Conservation (phyloP, 2,797 vertebrate genomes). For the Pampus argenteus region DNA sequence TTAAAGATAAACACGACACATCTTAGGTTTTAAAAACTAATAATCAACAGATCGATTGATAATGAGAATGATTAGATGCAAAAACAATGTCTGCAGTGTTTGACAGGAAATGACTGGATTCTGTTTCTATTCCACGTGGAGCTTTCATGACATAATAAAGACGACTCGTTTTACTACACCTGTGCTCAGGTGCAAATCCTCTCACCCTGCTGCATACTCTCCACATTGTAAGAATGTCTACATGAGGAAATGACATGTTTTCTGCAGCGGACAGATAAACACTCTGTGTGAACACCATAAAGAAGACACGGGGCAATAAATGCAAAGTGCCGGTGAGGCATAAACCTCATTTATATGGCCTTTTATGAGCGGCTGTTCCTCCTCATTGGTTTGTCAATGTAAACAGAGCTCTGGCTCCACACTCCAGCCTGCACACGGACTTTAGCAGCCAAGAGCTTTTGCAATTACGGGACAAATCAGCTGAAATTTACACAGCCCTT, state of each 20-base stretch:
- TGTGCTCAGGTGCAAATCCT: too few relatives aligned
- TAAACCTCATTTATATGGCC: conserved; percentile 38
- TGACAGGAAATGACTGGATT: background rate
- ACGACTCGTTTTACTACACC: too few relatives aligned
- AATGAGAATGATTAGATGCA: too few relatives aligned
- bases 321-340: conserved; percentile 14
- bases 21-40: too few relatives aligned
- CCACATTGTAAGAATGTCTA: background rate
- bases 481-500: background rate
- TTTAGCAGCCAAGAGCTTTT: background rate
- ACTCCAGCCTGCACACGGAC: background rate
- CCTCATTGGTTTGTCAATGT: conserved; percentile 33
- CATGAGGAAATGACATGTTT: conserved; percentile 6
- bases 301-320: conserved; percentile 29
- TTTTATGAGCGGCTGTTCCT: conserved; percentile 36
- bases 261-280: background rate
- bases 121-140: background rate
- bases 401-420: conserved; percentile 23
- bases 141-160: background rate
- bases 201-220: background rate
- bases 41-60: too few relatives aligned
- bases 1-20: too few relatives aligned
- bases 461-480: conserved; percentile 3
- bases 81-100: too few relatives aligned
- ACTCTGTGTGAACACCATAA: conserved; percentile 40